phyloP scores from a whole-genome alignment of 2,113 vertebrate species.

The Sarotherodon lohbergeri region DNA sequence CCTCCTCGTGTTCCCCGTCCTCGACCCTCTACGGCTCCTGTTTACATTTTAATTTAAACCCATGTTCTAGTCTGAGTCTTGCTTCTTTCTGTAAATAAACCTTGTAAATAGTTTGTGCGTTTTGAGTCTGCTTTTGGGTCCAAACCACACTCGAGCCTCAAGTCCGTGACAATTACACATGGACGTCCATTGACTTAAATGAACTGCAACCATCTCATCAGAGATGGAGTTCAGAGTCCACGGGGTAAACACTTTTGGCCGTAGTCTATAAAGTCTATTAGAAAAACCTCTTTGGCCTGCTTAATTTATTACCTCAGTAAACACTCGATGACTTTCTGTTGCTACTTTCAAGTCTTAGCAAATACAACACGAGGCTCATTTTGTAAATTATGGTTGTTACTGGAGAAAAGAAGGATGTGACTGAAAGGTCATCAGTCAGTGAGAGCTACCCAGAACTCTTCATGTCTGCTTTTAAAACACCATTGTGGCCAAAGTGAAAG shows the following conservation, averaged over 20 bases:
- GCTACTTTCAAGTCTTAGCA: neutral
- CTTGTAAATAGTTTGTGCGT: too few species aligned
- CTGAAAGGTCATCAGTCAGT: neutral
- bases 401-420: neutral
- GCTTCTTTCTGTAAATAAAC: too few species aligned
- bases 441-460: neutral
- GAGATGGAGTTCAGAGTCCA: neutral
- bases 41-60: too few species aligned
- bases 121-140: too few species aligned
- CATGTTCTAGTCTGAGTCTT: too few species aligned
- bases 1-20: neutral
- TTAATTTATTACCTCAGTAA: neutral
- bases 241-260: fast-evolving
- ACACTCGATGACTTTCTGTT: neutral
- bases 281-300: neutral
- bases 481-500: neutral
- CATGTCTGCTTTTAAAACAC: neutral
- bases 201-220: neutral
- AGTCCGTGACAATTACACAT: too few species aligned
- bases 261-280: neutral
- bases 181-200: neutral
- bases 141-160: too few species aligned
- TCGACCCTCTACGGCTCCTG: neutral
- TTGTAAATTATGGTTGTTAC: fast-evolving
- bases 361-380: neutral